These are phyloP conservation scores for Chlorops oryzae DNA, from an alignment of 1,140 invertebrate genomes.

Conservation along the genomic window DNA sequence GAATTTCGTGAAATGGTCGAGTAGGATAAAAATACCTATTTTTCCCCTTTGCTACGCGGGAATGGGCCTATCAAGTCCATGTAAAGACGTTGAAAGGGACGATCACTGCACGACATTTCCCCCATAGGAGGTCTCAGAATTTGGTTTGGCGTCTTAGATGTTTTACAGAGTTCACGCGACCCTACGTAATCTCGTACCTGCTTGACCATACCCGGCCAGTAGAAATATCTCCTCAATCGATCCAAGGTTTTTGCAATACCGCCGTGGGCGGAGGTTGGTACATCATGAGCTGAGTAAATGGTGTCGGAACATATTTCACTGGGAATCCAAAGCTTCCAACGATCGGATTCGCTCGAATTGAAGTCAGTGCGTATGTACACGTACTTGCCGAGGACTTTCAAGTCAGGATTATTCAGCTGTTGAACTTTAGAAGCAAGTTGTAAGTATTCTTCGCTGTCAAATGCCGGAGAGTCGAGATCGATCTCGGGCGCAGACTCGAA, in stretches of 20 bases:
- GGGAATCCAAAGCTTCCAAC: slow-evolving; percentile 15
- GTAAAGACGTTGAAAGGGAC: slow-evolving; percentile 13
- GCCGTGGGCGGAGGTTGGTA: slow-evolving; percentile 3
- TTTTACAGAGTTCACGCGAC: slow-evolving; percentile 10
- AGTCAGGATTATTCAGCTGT: slow-evolving; percentile 3
- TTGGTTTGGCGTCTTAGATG: slow-evolving; percentile 8
- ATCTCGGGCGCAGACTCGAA: no score
- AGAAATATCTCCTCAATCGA: slow-evolving; percentile 3
- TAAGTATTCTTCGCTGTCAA: slow-evolving; percentile 5
- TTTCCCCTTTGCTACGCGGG: slow-evolving; percentile 10
- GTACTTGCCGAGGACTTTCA: slow-evolving; percentile 9
- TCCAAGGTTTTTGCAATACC: slow-evolving; percentile 10
- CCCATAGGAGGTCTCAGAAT: slow-evolving; percentile 7
- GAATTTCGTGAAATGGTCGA: slow-evolving; percentile 13
- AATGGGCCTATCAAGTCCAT: slow-evolving; percentile 8
- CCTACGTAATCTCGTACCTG: slow-evolving; percentile 7
- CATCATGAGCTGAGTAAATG: background rate
- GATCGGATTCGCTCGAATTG: background rate
- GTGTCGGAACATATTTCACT: background rate
- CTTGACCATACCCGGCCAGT: slow-evolving; percentile 9
- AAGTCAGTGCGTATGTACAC: slow-evolving; percentile 8
- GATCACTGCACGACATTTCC: background rate
- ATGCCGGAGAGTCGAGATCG: slow-evolving; percentile 3
- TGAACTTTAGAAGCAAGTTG: background rate
- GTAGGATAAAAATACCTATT: slow-evolving; percentile 5